Evolutionary conservation across 2,888 invertebrate genomes (phyloP), one percentile per base, ranked within the genome.

Genomic region (Protophormia terraenovae): DNA sequence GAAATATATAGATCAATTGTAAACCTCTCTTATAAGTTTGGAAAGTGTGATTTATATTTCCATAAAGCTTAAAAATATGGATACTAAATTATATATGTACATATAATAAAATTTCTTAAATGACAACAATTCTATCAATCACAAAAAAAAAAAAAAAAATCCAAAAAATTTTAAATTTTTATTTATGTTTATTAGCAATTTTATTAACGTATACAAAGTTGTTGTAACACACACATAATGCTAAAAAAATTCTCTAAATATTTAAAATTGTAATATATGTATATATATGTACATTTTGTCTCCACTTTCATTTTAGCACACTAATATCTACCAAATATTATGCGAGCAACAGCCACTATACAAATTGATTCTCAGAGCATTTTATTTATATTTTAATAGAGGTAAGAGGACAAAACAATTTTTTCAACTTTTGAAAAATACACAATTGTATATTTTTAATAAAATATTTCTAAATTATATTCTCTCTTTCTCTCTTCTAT

Each of bases 291-390:
- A n/a, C n/a, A n/a, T 24, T 19, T 35, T 10, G 16, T 32, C 29
- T 32, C 8, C 16, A 3, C 8, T 64, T 64, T 22, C n/a, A 24
- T 41, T 41, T 24, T 41, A 41, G 64, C 64, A 41, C 41, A 41
- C 14, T 41, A 64, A 45, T 47, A 58, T 16, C 47, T 77, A 32
- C 3, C 38, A 47, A 7, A 60, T n/a, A 38, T 14, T 27, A 41
- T n/a, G 10, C 19, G 50, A 50, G 62, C 71, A 72, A 79, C n/a
- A n/a, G n/a, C 71, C 77, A 67, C 67, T 53, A 67, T 29, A 27
- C 16, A 35, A 2, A 41, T 27, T 41, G n/a, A 6, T 22, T 64
- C 32, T 64, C 41, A 16, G 62, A 72, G 71, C 62, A 67, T 19
- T 47, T 29, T 5, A 47, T 47, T 47, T 1, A 32, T 27, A 8